Evolutionary conservation across 2,888 invertebrate genomes (phyloP), one percentile per base, ranked within the genome.

Genomic region (Calliphora vomitoria): DNA sequence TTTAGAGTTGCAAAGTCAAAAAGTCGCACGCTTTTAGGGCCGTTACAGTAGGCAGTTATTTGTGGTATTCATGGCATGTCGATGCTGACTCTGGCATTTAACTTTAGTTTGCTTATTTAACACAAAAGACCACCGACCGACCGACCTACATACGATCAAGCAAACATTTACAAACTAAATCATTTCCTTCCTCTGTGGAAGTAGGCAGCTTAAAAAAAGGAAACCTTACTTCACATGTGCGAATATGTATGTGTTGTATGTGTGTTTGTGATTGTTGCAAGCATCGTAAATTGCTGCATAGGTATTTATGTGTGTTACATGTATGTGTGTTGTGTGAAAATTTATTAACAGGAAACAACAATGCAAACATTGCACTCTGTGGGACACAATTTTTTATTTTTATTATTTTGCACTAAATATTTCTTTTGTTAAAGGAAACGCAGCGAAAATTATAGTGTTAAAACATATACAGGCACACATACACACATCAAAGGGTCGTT

Each of bases 11-110:
- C 10, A 25, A 76, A 78, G 72, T 86, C 66, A 87, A 86, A 89
- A 86, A 89, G 87, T 89, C 88, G 85, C 89, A 89, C 89, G 89
- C 89, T 88, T 86, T 82, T 86, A 84, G 83, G 88, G 88, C 88
- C 76, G 89, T 82, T 74, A 87, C 82, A 82, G 89, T 84, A 88
- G 89, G 89, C 86, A 81, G 89, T 83, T 85, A 71, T 72, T 86
- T 89, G 89, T 82, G 89, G 89, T 89, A 88, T 85, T 82, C 85
- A 75, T 69, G 74, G 25, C 74, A 68, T 55, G 69, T 69, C 25
- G 35, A 35, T 5, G 4, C 35, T 62, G 62, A 44, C 64, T 62
- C 78, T 13, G 82, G 68, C 68, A 69, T 82, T 82, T 82, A 50
- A 76, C 76, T 84, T 47, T n/a, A 58, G 38, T 84, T 84, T 38